Evolutionary conservation across 2,113 vertebrate species (phyloP), one percentile per base, ranked within the genome.

Genomic region (Alosa alosa): DNA sequence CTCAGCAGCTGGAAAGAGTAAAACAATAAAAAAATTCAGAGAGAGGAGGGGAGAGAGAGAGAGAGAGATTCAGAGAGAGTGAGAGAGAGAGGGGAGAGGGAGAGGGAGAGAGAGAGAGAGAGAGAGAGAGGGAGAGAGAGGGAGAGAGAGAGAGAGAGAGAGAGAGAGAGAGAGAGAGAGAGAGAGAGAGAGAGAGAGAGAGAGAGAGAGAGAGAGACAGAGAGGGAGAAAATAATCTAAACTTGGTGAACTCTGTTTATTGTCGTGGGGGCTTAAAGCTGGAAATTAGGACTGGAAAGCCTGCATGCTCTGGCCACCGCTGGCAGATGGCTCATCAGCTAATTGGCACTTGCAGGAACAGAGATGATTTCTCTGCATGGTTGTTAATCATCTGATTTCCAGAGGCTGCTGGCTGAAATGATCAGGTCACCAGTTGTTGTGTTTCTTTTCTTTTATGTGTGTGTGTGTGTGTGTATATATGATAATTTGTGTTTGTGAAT

Each of bases 251-350:
- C 25, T 78, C 31, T 78, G 72, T 78, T 78, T 78, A 78, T 78
- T 78, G 72, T 78, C 31, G 36, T 36, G 31, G 36, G 72, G 31
- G 72, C 31, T 39, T 78, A 17, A 39, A 78, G 72, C 72, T 78
- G 39, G 72, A 78, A 78, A 78, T 78, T 78, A 78, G 72, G 72
- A 0, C 72, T 78, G 72, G 72, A 78, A 78, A 78, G 15, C 39
- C 25, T 36, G 13, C 72, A 3, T 0, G 31, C 31, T 4, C 72
- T 13, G 25, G 31, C 72, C 72, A 36, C 72, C 36, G 10, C 72
- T 78, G 72, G 72, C 72, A 78, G 72, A 78, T 78, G 72, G 72
- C 31, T 78, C 72, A 78, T 78, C 72, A 78, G 72, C 72, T 78
- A 78, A 78, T 78, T 78, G 72, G 31, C 72, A 78, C 72, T 31